Evolutionary conservation across 92 coral and sea anemone genomes (phyloP).

Genomic region (Epizoanthus fatuus): DNA sequence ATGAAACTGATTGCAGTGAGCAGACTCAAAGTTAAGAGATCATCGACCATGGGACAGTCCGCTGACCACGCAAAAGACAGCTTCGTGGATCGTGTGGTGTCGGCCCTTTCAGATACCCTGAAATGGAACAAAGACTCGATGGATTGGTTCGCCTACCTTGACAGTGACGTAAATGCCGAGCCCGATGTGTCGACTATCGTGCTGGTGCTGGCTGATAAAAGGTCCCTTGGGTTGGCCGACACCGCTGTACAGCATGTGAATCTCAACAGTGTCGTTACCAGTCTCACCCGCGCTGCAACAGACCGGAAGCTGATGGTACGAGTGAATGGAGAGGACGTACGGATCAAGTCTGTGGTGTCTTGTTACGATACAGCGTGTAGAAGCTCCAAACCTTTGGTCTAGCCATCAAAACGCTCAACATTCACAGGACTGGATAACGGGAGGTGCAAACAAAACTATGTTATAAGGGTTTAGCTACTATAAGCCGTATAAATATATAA

Average conservation of each 20-base stretch:
- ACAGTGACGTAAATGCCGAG: not conserved
- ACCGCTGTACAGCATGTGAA: not conserved
- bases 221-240: not conserved
- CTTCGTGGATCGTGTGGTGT: constrained; percentile 4
- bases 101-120: constrained; percentile 6
- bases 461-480: too few species aligned
- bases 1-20: constrained; percentile 19
- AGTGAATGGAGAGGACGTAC: not conserved
- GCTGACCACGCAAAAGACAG: constrained; percentile 12
- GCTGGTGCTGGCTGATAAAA: constrained; percentile 35
- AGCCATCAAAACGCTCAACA: not conserved
- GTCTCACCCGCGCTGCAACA: not conserved
- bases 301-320: not conserved
- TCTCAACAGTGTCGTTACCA: constrained; percentile 3
- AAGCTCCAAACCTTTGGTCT: constrained; percentile 2
- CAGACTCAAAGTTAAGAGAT: constrained; percentile 7
- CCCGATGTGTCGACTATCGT: not conserved
- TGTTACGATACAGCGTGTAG: constrained; percentile 25
- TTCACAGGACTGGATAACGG: too few species aligned
- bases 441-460: too few species aligned
- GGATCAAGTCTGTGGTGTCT: constrained; percentile 4
- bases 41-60: not conserved
- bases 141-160: constrained; percentile 25
- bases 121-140: constrained; percentile 17
- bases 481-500: too few species aligned